Base-by-base conservation (phyloP, 2,888 invertebrate species). In the Anthrax anthrax region DNA sequence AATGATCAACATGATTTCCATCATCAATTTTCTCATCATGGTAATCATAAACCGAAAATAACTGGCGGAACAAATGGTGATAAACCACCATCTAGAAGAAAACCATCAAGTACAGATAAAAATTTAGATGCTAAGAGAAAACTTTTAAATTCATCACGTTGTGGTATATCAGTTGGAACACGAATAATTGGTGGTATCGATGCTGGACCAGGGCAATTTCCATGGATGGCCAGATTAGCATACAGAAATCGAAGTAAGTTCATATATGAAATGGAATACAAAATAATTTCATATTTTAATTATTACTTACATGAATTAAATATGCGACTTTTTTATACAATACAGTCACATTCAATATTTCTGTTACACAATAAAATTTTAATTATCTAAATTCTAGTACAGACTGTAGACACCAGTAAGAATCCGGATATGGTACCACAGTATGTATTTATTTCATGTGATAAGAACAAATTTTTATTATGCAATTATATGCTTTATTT, bases 161-260 rank as follows among this genome's bases (percentile, higher is more conserved):
- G 67, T 50, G 67, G 69, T 5, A 50, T 63, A 10, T 62, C 63
- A 12, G 44, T 64, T 14, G 55, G 51, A 45, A 58, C 58, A 10
- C 65, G 70, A 42, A 70, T 76, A 19, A 54, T 70, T 17, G 73
- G 72, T 2, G 75, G 76, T 1, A 63, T 68, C 40, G 58, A 60
- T 37, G 69, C 72, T 2, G 63, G 61, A 1, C 56, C 72, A 1
- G 73, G 72, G 18, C 73, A 76, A 52, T 77, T 72, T 56, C 77
- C 77, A 0, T 78, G 77, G 77, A 74, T 77, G 69, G 71, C 69
- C 1, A 62, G 69, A 12, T 57, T 69, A n/a, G 69, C 64, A 10
- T 69, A 68, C 49, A 54, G 62, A 3, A 68, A 68, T 48, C 60
- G 53, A 57, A 60, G 68, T 68, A 51, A 65, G 64, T 62, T 23